phyloP scores from a whole-genome alignment of 2,797 vertebrate species.

The Notoglanidium macrostoma region DNA sequence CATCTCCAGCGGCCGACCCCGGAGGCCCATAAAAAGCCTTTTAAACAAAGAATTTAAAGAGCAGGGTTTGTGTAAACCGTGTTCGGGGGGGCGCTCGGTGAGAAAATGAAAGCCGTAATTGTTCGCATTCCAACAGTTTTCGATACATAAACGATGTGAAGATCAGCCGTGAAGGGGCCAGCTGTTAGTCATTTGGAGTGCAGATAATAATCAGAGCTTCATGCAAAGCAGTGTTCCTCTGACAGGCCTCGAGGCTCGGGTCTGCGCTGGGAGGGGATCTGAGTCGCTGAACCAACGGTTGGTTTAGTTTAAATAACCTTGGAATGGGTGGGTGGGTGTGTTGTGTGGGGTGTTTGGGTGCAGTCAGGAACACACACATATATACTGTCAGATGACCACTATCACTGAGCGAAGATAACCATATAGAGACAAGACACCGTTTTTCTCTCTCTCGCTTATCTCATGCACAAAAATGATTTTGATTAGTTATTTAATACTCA shows the following conservation, averaged over 20 bases:
- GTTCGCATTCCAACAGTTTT: slow-evolving; percentile 90
- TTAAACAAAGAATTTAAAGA: slow-evolving; percentile 74
- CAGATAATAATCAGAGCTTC: slow-evolving; percentile 88
- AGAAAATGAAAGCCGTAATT: slow-evolving; percentile 88
- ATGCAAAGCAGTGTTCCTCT: slow-evolving; percentile 82
- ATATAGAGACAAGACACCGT: background rate
- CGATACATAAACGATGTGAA: slow-evolving; percentile 87
- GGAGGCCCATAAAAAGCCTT: slow-evolving; percentile 66
- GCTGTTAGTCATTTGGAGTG: slow-evolving; percentile 90
- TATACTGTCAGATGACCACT: slow-evolving; percentile 41
- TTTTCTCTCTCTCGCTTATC: background rate
- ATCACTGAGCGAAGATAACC: slow-evolving; percentile 41
- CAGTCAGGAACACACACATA: slow-evolving; percentile 61
- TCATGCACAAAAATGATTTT: background rate
- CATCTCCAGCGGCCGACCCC: slow-evolving; percentile 56
- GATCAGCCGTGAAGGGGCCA: slow-evolving; percentile 80
- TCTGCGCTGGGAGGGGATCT: slow-evolving; percentile 68
- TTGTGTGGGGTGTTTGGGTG: background rate
- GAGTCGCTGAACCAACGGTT: slow-evolving; percentile 72
- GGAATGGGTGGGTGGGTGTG: slow-evolving; percentile 55
- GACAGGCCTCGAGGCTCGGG: slow-evolving; percentile 72
- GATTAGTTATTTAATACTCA: background rate
- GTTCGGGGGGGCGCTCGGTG: slow-evolving; percentile 71
- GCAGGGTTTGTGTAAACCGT: slow-evolving; percentile 77
- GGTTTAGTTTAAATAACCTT: slow-evolving; percentile 81